Evolutionary conservation across 1,140 invertebrate species (phyloP), one percentile per base, ranked within the genome.

Genomic region (Meloidogyne exigua): DNA sequence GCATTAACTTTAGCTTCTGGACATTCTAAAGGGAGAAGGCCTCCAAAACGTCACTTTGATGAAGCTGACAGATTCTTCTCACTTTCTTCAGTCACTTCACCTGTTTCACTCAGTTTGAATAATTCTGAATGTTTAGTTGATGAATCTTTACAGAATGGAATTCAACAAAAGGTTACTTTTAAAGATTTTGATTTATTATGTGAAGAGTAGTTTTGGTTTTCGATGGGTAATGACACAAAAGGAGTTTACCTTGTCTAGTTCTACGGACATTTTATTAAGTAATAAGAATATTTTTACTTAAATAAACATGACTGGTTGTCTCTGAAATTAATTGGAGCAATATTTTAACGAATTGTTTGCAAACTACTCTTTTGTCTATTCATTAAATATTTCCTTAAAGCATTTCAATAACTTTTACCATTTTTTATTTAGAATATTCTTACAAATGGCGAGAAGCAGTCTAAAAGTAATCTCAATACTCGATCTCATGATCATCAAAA

Each of bases 31-130:
- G 44, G 62, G 15, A 71, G 62, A 71, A 44, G 62, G 23, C 28
- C 28, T 15, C 25, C 32, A 26, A 76, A 76, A 18, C 39, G 21
- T 4, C 66, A 77, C 12, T 64, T 70, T 68, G 42, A 21, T 32
- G 68, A 76, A 25, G 23, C 49, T 18, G 75, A 76, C 44, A 28
- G 75, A 32, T 44, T 76, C 39, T 81, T 79, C 21, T 79, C 78
- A 12, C 49, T 79, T 13, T 81, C 79, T 57, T 79, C 78, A 7
- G 70, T 79, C 11, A 81, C 78, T 42, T 81, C 78, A 44, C 78
- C 79, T 21, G 76, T 81, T 28, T 65, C 79, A 5, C 25, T 79
- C 15, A 28, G 49, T 18, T 62, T 57, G 21, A 68, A 57, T 57
- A n/a, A 4, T 57, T 4, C 49, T 57, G 49, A 57, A n/a, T 18